phyloP scores from a whole-genome alignment of 2,113 vertebrate species.

The Callipepla squamata region DNA sequence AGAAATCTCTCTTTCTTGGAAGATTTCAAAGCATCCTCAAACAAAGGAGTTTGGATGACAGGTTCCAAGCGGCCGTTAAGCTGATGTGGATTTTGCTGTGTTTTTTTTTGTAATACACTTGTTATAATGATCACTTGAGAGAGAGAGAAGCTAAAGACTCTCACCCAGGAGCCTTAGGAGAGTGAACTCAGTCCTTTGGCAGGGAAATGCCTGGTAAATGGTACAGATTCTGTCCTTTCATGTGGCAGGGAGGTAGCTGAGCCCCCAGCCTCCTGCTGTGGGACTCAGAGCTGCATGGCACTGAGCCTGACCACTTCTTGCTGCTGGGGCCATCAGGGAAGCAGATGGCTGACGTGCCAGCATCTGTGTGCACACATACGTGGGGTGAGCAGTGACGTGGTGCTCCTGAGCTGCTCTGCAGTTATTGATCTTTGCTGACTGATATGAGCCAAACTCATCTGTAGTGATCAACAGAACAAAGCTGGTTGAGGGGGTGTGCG shows the following conservation, averaged over 20 bases:
- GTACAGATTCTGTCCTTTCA: not conserved
- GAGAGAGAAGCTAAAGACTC: not conserved
- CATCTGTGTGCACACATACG: rapidly evolving
- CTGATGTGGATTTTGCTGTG: not conserved
- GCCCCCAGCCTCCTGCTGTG: not conserved
- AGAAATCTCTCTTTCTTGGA: not conserved
- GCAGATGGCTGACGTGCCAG: slow-evolving; percentile 3
- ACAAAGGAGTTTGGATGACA: not conserved
- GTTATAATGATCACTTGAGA: not conserved
- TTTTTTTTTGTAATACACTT: rapidly evolving
- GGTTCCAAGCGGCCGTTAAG: not conserved
- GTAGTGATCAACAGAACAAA: not conserved
- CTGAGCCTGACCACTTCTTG: not conserved
- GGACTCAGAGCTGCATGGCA: not conserved
- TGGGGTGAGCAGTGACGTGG: not conserved
- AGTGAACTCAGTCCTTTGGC: not conserved
- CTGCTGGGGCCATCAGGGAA: not conserved
- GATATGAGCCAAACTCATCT: not conserved
- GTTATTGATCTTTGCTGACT: not conserved
- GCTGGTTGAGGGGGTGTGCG: not conserved
- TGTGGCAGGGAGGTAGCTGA: not conserved
- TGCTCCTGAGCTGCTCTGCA: not conserved
- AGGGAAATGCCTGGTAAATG: not conserved
- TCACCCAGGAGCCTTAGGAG: not conserved
- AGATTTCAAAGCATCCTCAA: not conserved